phyloP scores from a whole-genome alignment of 2,113 vertebrate species.

The Rhinopomastus cyanomelas region DNA sequence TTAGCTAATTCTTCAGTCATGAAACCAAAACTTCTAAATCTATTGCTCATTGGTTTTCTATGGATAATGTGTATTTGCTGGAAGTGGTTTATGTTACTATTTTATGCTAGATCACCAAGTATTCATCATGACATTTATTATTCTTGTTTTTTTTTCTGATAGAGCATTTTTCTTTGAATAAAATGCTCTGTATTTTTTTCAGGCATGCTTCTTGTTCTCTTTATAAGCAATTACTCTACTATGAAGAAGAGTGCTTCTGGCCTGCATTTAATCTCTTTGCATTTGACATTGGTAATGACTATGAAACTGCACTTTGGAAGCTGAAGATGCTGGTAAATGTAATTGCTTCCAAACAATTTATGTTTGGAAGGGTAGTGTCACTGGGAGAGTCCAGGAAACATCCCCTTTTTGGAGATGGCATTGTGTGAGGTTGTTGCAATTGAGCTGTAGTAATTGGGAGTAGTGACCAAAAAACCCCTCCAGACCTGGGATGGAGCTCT shows the following conservation, averaged over 20 bases:
- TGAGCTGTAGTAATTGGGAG: neutral
- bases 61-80: neutral
- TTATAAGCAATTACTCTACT: neutral
- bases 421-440: neutral
- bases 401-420: neutral
- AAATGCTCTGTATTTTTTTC: neutral
- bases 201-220: neutral
- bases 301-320: slow-evolving; percentile 2
- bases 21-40: neutral
- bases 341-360: neutral
- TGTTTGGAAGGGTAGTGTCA: neutral
- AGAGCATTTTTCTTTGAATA: neutral
- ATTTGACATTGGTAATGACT: neutral
- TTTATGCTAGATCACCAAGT: neutral
- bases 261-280: neutral
- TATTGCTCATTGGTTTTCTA: neutral
- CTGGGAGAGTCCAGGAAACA: neutral
- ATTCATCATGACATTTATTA: neutral
- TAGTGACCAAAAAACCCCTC: neutral
- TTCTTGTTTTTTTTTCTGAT: neutral
- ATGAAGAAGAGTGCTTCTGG: neutral
- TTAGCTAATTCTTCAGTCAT: neutral
- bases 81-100: neutral
- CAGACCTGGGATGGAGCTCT: neutral
- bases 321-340: neutral